Conservation (phyloP, 2,888 invertebrate genomes). For the Archips crataeganus region DNA sequence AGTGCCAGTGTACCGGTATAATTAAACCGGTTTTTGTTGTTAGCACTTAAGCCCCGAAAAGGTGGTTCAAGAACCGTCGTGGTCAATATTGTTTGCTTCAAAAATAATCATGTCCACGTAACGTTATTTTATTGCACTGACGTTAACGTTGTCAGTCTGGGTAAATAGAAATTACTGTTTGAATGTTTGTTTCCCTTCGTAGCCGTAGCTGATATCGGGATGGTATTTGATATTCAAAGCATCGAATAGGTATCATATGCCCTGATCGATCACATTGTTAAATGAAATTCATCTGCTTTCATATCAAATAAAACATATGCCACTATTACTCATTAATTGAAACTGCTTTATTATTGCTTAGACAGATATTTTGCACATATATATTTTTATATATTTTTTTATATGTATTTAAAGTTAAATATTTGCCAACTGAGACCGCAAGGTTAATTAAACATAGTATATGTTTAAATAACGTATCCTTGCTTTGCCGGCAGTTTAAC, state of each 20-base stretch:
- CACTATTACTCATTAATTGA: too few relatives aligned
- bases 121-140: neutral
- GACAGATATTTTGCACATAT: neutral
- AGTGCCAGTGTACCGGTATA: conserved; percentile 12
- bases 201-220: neutral
- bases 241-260: neutral
- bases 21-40: conserved; percentile 39
- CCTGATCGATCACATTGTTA: neutral
- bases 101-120: conserved; percentile 17
- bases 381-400: neutral
- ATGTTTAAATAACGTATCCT: conserved; percentile 6
- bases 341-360: too few relatives aligned
- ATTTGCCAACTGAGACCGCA: neutral
- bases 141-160: neutral
- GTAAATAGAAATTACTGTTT: neutral
- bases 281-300: too few relatives aligned
- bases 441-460: conserved; percentile 4
- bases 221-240: neutral
- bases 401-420: neutral
- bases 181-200: neutral
- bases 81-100: conserved; percentile 39
- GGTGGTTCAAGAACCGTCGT: conserved; percentile 15
- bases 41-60: conserved; percentile 19
- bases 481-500: neutral
- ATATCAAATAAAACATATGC: too few relatives aligned